Percentiles rank a stretch among this genome's conserved stretches.
These are phyloP conservation scores for Cyrtodaria siliqua DNA, from an alignment of 2,888 invertebrate species.

Conservation along the genomic window DNA sequence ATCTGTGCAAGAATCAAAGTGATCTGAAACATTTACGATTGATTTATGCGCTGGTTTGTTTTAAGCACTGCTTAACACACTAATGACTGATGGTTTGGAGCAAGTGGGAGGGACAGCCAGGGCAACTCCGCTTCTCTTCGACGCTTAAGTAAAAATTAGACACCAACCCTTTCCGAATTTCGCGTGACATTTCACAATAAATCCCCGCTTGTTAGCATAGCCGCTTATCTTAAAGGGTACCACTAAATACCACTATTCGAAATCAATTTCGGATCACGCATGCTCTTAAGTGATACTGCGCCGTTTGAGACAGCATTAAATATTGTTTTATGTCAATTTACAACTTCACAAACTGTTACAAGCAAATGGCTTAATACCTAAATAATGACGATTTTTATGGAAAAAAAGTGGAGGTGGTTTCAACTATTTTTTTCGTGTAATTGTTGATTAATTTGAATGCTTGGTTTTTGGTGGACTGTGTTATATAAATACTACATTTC, in stretches of 20 bases:
- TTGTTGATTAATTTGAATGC: too few species aligned
- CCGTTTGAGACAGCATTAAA: too few species aligned
- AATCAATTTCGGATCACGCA: neutral
- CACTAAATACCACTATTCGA: slow-evolving; percentile 1
- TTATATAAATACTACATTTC: too few species aligned
- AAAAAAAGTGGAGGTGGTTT: too few species aligned
- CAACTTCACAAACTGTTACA: too few species aligned
- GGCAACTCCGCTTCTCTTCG: neutral
- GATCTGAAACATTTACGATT: slow-evolving; percentile 25
- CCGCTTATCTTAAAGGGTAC: neutral
- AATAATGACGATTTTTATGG: too few species aligned
- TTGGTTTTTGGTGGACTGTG: too few species aligned
- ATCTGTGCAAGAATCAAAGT: slow-evolving; percentile 31
- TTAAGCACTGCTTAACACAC: slow-evolving; percentile 40
- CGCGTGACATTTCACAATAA: slow-evolving; percentile 22
- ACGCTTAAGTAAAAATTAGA: slow-evolving; percentile 1
- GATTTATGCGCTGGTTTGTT: slow-evolving; percentile 43
- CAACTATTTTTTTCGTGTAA: too few species aligned
- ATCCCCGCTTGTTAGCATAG: slow-evolving; percentile 15
- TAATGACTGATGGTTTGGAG: slow-evolving; percentile 19
- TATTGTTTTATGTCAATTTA: too few species aligned
- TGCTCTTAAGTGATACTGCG: too few species aligned
- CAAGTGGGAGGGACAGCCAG: slow-evolving; percentile 1
- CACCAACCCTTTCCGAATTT: slow-evolving; percentile 1
- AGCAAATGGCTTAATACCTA: too few species aligned